Conservation (phyloP, 2,888 invertebrate genomes). For the Meliscaeva auricollis region DNA sequence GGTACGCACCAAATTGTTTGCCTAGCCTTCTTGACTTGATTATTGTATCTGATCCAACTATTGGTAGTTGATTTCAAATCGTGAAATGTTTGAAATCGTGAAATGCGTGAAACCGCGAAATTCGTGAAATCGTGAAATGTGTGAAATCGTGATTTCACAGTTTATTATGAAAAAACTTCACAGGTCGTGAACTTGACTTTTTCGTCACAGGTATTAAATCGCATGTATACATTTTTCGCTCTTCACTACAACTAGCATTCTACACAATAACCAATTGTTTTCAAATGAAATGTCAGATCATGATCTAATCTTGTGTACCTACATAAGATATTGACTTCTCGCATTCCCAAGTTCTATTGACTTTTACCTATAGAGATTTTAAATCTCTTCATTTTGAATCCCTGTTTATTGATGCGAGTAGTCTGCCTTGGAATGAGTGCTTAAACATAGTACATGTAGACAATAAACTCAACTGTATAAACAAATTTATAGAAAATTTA, state of each 20-base stretch:
- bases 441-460: background rate
- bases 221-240: too few species aligned
- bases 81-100: too few species aligned
- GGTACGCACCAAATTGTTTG: background rate
- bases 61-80: too few species aligned
- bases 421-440: background rate
- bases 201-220: too few species aligned
- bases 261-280: background rate
- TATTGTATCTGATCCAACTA: constrained; percentile 1
- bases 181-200: too few species aligned
- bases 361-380: constrained; percentile 7
- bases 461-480: background rate
- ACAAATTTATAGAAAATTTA: background rate
- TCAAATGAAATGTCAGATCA: background rate
- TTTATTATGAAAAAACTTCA: too few species aligned
- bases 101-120: too few species aligned
- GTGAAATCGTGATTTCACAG: too few species aligned
- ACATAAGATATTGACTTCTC: constrained; percentile 13
- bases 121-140: too few species aligned
- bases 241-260: too few species aligned
- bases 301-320: background rate
- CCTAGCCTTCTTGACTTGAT: background rate
- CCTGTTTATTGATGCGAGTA: background rate
- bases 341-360: background rate
- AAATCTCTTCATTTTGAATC: background rate